Evolutionary conservation across 2,113 vertebrate species (phyloP).

Genomic region (Pseudonaja textilis): DNA sequence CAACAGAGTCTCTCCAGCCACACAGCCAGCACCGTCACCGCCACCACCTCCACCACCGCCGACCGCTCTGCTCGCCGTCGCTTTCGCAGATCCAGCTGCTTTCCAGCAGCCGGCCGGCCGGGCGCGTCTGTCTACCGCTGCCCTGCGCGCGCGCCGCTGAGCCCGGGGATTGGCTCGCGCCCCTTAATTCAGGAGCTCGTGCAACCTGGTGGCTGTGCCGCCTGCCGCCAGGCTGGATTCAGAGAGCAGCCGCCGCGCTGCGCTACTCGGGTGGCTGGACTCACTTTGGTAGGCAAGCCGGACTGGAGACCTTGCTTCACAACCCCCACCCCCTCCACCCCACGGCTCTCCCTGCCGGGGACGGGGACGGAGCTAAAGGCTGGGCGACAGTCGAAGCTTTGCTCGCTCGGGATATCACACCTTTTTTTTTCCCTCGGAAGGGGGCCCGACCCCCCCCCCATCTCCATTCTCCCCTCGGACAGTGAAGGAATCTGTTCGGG

Average conservation of each 20-base stretch:
- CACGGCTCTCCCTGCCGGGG: neutral
- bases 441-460: conserved; percentile 39
- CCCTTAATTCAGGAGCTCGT: conserved; percentile 42
- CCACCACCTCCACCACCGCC: neutral
- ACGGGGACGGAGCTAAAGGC: conserved; percentile 49
- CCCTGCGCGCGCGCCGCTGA: conserved; percentile 40
- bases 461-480: neutral
- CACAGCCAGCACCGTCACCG: neutral
- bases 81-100: neutral
- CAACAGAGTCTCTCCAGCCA: neutral
- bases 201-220: conserved; percentile 29
- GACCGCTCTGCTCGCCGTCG: conserved; percentile 1
- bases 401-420: conserved; percentile 3
- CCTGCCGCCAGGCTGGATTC: conserved; percentile 58
- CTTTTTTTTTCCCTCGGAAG: neutral
- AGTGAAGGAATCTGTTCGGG: conserved; percentile 74
- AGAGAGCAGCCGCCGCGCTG: conserved; percentile 66
- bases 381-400: conserved; percentile 51
- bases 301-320: neutral
- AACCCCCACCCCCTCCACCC: neutral
- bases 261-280: conserved; percentile 63
- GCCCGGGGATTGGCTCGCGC: conserved; percentile 54
- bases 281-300: conserved; percentile 24
- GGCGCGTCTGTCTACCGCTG: conserved; percentile 25
- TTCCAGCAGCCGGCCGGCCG: conserved; percentile 10